These are phyloP conservation scores for Lasioglossum zephyrum DNA, from an alignment of 2,888 invertebrate species.

Conservation along the genomic window DNA sequence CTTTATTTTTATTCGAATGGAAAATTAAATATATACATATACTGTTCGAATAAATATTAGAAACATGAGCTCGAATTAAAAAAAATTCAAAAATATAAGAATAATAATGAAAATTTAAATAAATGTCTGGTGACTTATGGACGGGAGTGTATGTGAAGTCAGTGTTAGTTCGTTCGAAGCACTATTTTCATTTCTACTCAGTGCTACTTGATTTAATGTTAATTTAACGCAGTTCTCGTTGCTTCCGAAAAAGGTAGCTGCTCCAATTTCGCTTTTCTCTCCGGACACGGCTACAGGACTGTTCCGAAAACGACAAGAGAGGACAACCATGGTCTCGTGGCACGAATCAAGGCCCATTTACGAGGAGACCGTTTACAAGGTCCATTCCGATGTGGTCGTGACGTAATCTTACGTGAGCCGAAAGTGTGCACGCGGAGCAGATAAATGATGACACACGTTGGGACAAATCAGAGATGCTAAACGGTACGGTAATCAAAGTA, in stretches of 20 bases:
- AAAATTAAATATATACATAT: too few relatives aligned
- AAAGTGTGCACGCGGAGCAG: conserved; percentile 29
- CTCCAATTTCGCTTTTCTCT: neutral
- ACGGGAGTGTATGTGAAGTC: neutral
- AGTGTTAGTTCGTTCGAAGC: neutral
- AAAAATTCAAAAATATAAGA: too few relatives aligned
- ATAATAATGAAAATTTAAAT: too few relatives aligned
- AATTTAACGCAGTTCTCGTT: neutral
- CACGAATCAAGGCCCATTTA: conserved; percentile 59
- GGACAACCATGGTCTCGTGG: conserved; percentile 61
- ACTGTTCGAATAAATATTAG: too few relatives aligned
- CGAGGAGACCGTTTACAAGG: conserved; percentile 52
- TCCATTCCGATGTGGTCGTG: conserved; percentile 54
- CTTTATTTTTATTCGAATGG: too few relatives aligned
- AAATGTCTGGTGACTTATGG: too few relatives aligned
- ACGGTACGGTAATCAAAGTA: conserved; percentile 33
- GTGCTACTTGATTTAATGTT: too few relatives aligned
- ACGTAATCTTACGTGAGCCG: conserved; percentile 62
- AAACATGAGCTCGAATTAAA: too few relatives aligned
- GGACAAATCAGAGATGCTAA: conserved; percentile 38
- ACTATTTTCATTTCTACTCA: neutral
- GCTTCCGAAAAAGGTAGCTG: neutral
- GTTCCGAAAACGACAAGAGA: conserved; percentile 33
- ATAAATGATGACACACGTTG: conserved; percentile 43
- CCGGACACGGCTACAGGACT: too few relatives aligned